Conservation (phyloP, 2,888 invertebrate genomes). For the Heliconius cydno region DNA sequence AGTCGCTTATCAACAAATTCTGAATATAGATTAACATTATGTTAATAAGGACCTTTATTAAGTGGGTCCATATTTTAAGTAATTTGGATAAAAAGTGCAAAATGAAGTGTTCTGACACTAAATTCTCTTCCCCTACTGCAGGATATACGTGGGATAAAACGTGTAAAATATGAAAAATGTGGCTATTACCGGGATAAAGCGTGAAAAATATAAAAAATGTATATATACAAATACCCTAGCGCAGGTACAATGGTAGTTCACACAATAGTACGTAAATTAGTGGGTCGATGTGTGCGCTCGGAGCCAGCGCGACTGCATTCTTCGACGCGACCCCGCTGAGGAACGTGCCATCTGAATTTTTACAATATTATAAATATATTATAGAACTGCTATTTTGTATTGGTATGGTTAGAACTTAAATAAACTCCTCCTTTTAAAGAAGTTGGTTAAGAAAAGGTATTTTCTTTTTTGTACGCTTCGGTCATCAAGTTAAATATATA, state of each 20-base stretch:
- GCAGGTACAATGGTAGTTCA: slow-evolving; percentile 33
- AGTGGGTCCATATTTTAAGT: no score
- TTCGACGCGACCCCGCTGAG: slow-evolving; percentile 50
- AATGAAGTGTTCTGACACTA: no score
- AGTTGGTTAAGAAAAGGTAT: background rate
- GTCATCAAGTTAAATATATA: no score
- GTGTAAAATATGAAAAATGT: no score
- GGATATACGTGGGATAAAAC: no score
- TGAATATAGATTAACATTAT: no score
- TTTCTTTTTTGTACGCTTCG: background rate
- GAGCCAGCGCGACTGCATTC: slow-evolving; percentile 70
- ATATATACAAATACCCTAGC: slow-evolving; percentile 22
- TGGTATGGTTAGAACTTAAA: background rate
- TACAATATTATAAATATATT: slow-evolving; percentile 20
- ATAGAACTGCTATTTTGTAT: background rate
- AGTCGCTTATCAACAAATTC: no score
- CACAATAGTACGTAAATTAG: slow-evolving; percentile 26
- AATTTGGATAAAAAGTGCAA: no score
- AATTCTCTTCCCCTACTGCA: no score
- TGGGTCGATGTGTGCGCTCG: slow-evolving; percentile 48
- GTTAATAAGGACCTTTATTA: no score
- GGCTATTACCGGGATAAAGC: no score
- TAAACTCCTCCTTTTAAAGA: no score
- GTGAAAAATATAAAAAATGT: background rate
- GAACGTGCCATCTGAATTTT: slow-evolving; percentile 47